Base-by-base conservation (phyloP, 2,113 vertebrate species). In the Etheostoma spectabile region DNA sequence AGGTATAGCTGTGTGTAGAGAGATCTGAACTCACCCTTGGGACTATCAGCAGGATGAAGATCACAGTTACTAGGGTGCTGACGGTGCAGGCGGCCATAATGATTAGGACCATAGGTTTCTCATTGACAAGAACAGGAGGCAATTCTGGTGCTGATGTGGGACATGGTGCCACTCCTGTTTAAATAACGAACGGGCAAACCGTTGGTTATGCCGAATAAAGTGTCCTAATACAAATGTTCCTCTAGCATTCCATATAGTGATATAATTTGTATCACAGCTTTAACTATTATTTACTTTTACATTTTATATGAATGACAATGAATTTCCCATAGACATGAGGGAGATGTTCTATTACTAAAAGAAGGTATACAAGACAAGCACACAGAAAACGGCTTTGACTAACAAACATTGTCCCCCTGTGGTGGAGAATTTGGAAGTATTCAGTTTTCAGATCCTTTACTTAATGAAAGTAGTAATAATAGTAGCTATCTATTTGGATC, bases 1-100 rank as follows among this genome's bases (percentile, higher is more conserved):
- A 35, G 14, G 3, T 18, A 59, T 35, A 80, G 3, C 1, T 0
- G 5, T 10, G 5, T 2, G 16, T 1, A 14, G 1, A 35, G 10
- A 57, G 1, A 14, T 21, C 8, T 59, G 48, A 56, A 79, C 74
- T 85, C 66, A 90, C 88, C 42, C 11, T 70, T 0, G 16, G 57
- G 45, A 45, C 1, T 2, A 86, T 30, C n/a, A 84, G 18, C 12
- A 89, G 21, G 38, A 55, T 38, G 22, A 73, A 11, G 13, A 76
- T 27, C 10, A 66, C 5, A 6, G 42, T 73, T 7, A 65, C 7
- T 11, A 87, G 11, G 0, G 3, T 8, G 42, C 33, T 27, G 53
- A 67, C 22, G 66, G 27, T 14, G 8, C 52, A 61, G 51, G 67
- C 18, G 4, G 60, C 10, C 5, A 66, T 2, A 10, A 70, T 30